phyloP scores from a whole-genome alignment of 2,113 vertebrate genomes.

The Ptyas mucosa region DNA sequence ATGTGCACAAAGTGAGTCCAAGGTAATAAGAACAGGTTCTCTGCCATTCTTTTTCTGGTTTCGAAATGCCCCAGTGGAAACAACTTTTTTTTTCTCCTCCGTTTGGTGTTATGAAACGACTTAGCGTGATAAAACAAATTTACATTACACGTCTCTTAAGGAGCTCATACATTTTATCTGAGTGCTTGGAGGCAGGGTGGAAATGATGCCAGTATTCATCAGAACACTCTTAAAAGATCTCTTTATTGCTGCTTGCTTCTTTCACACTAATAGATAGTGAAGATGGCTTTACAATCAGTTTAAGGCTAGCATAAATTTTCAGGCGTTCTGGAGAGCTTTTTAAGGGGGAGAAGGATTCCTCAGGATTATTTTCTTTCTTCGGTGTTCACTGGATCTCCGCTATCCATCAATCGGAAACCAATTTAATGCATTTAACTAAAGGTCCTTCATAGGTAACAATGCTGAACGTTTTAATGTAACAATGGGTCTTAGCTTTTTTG shows the following conservation, averaged over 20 bases:
- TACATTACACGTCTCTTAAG: not conserved
- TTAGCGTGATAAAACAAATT: constrained; percentile 17
- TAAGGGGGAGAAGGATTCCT: not conserved
- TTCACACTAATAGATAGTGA: not conserved
- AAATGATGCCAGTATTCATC: not conserved
- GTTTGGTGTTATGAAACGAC: not conserved
- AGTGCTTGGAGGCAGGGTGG: not conserved
- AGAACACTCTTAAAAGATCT: not conserved
- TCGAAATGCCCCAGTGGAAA: constrained; percentile 21
- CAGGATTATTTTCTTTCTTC: not conserved
- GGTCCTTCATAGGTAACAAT: not conserved
- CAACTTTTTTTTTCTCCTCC: not conserved
- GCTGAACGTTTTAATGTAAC: not conserved
- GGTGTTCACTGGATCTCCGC: not conserved
- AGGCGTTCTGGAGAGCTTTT: not conserved
- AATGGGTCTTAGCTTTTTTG: not conserved
- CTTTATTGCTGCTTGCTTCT: not conserved
- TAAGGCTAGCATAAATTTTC: not conserved
- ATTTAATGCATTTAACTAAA: not conserved
- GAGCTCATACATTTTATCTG: not conserved
- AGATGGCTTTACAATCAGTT: not conserved
- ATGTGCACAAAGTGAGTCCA: constrained; percentile 18
- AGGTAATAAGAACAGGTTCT: not conserved
- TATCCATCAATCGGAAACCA: not conserved
- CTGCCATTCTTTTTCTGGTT: constrained; percentile 26